Conservation (phyloP, 2,113 vertebrate genomes). For the Pongo abelii region DNA sequence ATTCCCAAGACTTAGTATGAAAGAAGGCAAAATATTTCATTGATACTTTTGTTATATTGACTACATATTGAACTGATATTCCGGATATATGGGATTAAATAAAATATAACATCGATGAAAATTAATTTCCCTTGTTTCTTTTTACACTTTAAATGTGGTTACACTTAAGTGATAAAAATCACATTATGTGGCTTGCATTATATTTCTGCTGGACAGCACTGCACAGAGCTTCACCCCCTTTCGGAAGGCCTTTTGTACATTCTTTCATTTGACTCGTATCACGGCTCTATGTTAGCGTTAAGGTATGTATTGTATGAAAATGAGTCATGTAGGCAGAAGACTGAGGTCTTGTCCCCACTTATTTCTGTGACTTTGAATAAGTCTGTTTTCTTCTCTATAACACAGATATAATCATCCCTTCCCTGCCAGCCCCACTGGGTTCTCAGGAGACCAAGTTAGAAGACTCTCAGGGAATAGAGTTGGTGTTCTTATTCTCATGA, state of each 20-base stretch:
- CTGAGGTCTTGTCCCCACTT: too few relatives aligned
- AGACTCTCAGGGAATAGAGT: background rate
- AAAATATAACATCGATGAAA: background rate
- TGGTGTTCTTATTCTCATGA: background rate
- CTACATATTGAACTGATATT: background rate
- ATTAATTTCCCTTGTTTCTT: background rate
- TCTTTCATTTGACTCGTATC: accelerated
- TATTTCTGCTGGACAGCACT: background rate
- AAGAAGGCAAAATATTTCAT: background rate
- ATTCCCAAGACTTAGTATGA: background rate
- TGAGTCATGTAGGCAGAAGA: background rate
- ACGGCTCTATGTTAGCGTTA: background rate
- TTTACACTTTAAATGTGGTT: background rate
- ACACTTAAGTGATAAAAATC: too few relatives aligned
- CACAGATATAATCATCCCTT: accelerated
- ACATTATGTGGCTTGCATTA: accelerated
- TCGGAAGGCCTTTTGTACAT: accelerated
- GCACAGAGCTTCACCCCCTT: background rate
- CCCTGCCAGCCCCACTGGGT: background rate
- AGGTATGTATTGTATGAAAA: background rate
- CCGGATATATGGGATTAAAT: background rate
- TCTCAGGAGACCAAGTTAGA: background rate
- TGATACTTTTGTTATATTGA: background rate
- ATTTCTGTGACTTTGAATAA: background rate
- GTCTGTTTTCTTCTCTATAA: background rate